Percentiles rank a stretch among this genome's conserved stretches.
Conservation (phyloP, 2,113 vertebrate species). For the Phasianus colchicus region DNA sequence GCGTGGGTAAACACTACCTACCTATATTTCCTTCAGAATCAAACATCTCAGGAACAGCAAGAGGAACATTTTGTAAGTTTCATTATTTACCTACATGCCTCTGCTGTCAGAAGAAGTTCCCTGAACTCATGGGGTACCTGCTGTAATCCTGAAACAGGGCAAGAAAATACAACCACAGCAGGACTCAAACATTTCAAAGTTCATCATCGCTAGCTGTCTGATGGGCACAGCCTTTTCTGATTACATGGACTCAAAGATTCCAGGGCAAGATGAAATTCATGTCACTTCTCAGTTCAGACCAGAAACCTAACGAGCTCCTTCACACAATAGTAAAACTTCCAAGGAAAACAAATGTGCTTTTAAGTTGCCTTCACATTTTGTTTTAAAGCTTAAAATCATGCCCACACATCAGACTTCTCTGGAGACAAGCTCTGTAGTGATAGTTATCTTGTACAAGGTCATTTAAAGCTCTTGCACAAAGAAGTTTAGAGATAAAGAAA, state of each 20-base stretch:
- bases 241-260: not conserved
- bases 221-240: not conserved
- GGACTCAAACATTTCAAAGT: not conserved
- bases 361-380: not conserved
- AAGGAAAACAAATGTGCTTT: not conserved
- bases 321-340: not conserved
- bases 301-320: not conserved
- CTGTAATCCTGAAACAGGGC: not conserved
- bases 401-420: not conserved
- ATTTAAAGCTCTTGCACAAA: not conserved
- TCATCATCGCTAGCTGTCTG: not conserved
- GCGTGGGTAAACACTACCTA: not conserved
- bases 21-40: accelerated
- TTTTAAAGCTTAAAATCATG: not conserved
- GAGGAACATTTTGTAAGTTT: not conserved
- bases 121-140: not conserved
- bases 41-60: not conserved
- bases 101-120: not conserved
- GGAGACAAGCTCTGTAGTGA: not conserved
- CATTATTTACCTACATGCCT: not conserved
- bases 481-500: not conserved
- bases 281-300: not conserved
- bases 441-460: not conserved
- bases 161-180: not conserved
- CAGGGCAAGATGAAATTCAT: not conserved